Conservation (phyloP, 1,140 invertebrate genomes). For the Papilio helenus region DNA sequence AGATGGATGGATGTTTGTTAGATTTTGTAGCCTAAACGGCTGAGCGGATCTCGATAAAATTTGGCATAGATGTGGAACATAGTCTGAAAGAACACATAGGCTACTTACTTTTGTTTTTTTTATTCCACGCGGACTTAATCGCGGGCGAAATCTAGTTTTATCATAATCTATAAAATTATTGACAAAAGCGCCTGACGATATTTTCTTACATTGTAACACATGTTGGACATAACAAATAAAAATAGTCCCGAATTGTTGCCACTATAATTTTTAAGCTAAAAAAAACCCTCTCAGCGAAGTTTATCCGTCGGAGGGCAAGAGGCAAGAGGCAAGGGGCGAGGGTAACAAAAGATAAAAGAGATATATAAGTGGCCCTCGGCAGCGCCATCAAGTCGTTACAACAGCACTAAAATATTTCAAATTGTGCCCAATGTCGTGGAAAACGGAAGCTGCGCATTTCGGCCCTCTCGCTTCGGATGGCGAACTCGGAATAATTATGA, state of each 20-base stretch:
- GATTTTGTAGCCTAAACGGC: too few relatives aligned
- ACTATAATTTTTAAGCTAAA: slow-evolving; percentile 51
- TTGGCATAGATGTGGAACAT: too few relatives aligned
- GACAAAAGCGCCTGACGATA: neutral
- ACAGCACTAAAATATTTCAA: slow-evolving; percentile 82
- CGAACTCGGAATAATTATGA: slow-evolving; percentile 46
- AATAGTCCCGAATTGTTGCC: slow-evolving; percentile 41
- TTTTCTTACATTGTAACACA: neutral
- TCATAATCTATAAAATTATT: too few relatives aligned
- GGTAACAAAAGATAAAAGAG: slow-evolving; percentile 81
- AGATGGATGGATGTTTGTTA: too few relatives aligned
- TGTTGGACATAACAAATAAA: neutral
- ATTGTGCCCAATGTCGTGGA: slow-evolving; percentile 78
- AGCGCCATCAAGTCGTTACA: slow-evolving; percentile 81
- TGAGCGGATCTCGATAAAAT: too few relatives aligned
- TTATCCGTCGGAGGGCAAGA: slow-evolving; percentile 67
- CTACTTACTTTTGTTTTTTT: too few relatives aligned
- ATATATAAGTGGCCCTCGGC: slow-evolving; percentile 82
- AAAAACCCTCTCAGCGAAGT: slow-evolving; percentile 63
- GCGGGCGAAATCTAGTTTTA: too few relatives aligned
- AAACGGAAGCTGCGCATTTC: slow-evolving; percentile 79
- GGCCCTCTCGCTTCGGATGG: slow-evolving; percentile 50
- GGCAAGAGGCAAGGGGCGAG: slow-evolving; percentile 71
- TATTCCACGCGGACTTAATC: too few relatives aligned
- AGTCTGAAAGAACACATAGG: too few relatives aligned